Evolutionary conservation across 2,888 invertebrate species (phyloP).

Genomic region (Sinopyrophorus schimmeli): DNA sequence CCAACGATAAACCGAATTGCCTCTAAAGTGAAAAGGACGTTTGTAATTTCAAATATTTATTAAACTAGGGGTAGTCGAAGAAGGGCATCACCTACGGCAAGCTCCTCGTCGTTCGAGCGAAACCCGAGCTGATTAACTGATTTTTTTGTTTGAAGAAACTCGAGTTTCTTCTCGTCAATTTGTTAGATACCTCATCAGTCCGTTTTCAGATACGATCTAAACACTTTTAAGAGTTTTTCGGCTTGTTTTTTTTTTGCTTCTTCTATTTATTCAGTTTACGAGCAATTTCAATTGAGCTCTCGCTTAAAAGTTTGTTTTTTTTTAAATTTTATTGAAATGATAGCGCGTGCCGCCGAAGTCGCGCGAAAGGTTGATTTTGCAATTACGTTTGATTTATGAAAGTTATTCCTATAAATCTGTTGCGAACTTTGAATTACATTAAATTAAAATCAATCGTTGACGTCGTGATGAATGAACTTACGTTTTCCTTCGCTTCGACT

Average conservation of each 20-base stretch:
- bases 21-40: too few relatives aligned
- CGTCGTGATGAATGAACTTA: slow-evolving; percentile 23
- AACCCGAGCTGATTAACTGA: slow-evolving; percentile 39
- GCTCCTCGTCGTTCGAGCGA: slow-evolving; percentile 22
- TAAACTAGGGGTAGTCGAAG: slow-evolving; percentile 12
- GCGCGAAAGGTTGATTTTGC: too few relatives aligned
- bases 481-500: slow-evolving; percentile 12
- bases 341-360: too few relatives aligned
- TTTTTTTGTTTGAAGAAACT: slow-evolving; percentile 36
- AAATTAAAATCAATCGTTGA: slow-evolving; percentile 30
- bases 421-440: slow-evolving; percentile 18
- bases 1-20: too few relatives aligned
- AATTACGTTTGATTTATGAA: neutral
- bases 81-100: slow-evolving; percentile 19
- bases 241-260: slow-evolving; percentile 22
- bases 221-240: slow-evolving; percentile 33
- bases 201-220: slow-evolving; percentile 35
- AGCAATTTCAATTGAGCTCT: neutral
- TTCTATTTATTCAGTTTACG: slow-evolving; percentile 1
- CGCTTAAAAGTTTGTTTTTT: neutral
- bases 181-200: slow-evolving; percentile 37
- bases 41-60: too few relatives aligned
- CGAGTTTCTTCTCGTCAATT: slow-evolving; percentile 35
- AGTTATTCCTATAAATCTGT: slow-evolving; percentile 6
- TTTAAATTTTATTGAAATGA: neutral